Conservation (phyloP, 2,888 invertebrate genomes). For the Cordylochernes scorpioides region DNA sequence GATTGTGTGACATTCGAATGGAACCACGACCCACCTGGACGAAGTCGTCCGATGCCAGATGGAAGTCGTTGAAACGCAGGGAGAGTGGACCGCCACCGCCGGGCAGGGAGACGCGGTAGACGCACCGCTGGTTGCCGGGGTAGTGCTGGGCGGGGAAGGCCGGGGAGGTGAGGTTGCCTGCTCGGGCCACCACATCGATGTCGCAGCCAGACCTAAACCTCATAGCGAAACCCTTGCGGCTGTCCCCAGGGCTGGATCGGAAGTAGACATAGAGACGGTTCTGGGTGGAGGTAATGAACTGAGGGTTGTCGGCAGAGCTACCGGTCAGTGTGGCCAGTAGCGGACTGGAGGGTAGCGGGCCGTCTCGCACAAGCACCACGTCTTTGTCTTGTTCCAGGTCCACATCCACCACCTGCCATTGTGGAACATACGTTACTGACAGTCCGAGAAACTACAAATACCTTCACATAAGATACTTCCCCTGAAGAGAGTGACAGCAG, state of each 20-base stretch:
- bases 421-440: no score
- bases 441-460: no score
- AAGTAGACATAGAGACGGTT: constrained; percentile 69
- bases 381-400: constrained; percentile 30
- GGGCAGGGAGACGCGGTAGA: constrained; percentile 56
- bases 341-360: constrained; percentile 55
- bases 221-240: constrained; percentile 62
- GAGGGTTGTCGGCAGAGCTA: constrained; percentile 40
- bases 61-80: constrained; percentile 57
- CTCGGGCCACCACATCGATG: constrained; percentile 51
- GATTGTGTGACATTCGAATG: no score
- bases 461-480: no score
- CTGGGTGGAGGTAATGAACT: constrained; percentile 65
- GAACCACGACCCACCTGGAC: constrained; percentile 53
- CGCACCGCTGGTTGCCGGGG: constrained; percentile 73
- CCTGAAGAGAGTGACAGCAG: no score
- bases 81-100: constrained; percentile 50
- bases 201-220: constrained; percentile 55
- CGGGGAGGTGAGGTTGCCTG: constrained; percentile 65
- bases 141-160: constrained; percentile 58
- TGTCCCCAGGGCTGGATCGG: constrained; percentile 64
- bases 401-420: constrained; percentile 19
- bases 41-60: constrained; percentile 58
- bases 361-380: constrained; percentile 66
- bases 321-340: constrained; percentile 60